Percentiles rank a stretch among this genome's conserved stretches.
These are phyloP conservation scores for Onchidella celtica DNA, from an alignment of 2,888 invertebrate species.

Conservation along the genomic window DNA sequence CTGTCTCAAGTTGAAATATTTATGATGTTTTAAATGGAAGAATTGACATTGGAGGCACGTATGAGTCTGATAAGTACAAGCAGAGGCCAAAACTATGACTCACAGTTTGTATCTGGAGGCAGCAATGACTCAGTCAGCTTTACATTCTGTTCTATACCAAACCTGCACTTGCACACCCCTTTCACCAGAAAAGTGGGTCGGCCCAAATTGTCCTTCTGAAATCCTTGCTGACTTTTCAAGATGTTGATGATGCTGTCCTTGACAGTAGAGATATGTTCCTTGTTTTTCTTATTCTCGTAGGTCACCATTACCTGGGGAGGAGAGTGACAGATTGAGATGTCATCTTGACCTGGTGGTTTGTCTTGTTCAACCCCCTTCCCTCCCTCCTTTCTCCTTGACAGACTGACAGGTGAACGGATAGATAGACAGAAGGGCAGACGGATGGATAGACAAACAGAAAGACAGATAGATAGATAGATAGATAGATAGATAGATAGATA, in stretches of 20 bases:
- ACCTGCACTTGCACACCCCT: conserved; percentile 79
- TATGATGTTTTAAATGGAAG: too few species aligned
- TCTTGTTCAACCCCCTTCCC: too few species aligned
- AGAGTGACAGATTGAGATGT: too few species aligned
- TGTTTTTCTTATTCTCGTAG: conserved; percentile 77
- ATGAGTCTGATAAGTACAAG: too few species aligned
- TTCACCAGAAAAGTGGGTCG: conserved; percentile 69
- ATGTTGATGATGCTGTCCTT: conserved; percentile 76
- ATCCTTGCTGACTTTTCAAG: conserved; percentile 71
- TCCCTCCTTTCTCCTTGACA: too few species aligned
- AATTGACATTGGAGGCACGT: too few species aligned
- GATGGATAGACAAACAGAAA: too few species aligned
- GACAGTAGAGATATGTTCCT: conserved; percentile 75
- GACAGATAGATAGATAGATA: too few species aligned
- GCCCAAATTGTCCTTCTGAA: conserved; percentile 62
- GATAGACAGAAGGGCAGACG: too few species aligned
- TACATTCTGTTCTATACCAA: conserved; percentile 80
- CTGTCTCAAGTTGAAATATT: too few species aligned
- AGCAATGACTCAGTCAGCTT: conserved; percentile 70
- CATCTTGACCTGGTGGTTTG: too few species aligned
- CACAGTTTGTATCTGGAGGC: background rate
- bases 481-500: background rate
- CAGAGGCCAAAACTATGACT: too few species aligned
- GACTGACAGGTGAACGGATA: background rate
- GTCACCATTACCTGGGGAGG: conserved; percentile 64